Base-by-base conservation (phyloP, 2,797 vertebrate species). In the Telmatherina bonti region DNA sequence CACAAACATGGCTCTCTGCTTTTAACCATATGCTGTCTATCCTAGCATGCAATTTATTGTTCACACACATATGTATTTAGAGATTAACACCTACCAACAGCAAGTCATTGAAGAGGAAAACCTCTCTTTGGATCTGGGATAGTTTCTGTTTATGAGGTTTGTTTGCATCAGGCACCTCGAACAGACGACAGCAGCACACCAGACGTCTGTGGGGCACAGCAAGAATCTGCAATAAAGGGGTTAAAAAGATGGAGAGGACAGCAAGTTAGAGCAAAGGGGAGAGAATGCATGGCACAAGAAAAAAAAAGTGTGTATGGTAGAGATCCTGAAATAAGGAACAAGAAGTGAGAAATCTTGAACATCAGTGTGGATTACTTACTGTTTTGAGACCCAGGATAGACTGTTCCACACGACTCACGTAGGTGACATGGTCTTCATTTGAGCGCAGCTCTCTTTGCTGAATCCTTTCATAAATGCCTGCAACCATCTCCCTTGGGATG, bases 111-210 rank as follows among this genome's bases (percentile, higher is more conserved):
- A 99, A 99, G 83, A 99, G 97, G 86, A 99, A 99, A 76, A 99
- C 97, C 82, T 99, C 98, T 87, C 98, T 95, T 91, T 99, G 98
- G 83, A 98, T 97, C 24, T 97, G 96, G 0, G 97, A 96, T 92
- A 99, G 96, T 87, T 99, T 99, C 93, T 99, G 98, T 86, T 99
- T 99, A 91, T 99, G 98, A 55, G 97, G 92, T 89, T 98, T 99
- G 94, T 97, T 99, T 58, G 98, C 96, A 0, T 99, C 98, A 0
- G 96, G 96, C 82, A 99, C 97, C 89, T 99, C 98, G 0, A 97
- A 99, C 61, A 99, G 94, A 62, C 98, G 97, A 88, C 98, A 99
- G 92, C 98, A 99, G 93, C 98, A 99, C 76, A 99, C 98, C 82
- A 99, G 93, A 54, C 98, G 95, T 63, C 98, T 95, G 88, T 99